Conservation (phyloP, 1,140 invertebrate species). For the Rhizoglyphus robini region DNA sequence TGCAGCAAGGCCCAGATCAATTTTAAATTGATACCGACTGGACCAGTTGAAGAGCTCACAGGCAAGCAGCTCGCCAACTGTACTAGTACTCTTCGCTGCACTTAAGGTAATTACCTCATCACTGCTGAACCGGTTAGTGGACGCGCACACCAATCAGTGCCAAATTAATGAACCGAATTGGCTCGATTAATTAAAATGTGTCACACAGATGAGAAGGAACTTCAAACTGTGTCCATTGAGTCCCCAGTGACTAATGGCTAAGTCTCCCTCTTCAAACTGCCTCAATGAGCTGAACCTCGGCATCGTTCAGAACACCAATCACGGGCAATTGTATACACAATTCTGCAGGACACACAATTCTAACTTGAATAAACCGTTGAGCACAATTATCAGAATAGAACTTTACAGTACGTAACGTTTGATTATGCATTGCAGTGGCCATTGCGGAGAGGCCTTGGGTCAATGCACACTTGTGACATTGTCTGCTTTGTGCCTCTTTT, state of each 20-base stretch:
- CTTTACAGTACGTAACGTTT: neutral
- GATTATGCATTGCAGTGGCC: neutral
- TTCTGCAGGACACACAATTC: neutral
- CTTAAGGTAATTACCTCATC: no score
- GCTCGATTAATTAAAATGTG: neutral
- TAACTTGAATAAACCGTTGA: neutral
- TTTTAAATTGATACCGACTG: slow-evolving; percentile 12
- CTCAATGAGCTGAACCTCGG: slow-evolving; percentile 5
- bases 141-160: neutral
- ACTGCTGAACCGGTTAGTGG: neutral
- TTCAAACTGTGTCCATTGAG: neutral
- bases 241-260: neutral
- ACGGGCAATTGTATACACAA: slow-evolving; percentile 10
- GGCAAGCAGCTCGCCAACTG: neutral
- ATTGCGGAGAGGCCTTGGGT: no score
- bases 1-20: neutral
- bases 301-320: neutral
- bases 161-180: slow-evolving; percentile 7
- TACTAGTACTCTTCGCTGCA: neutral
- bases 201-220: neutral
- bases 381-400: neutral
- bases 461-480: neutral
- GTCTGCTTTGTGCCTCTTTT: neutral
- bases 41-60: neutral
- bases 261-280: no score